phyloP scores from a whole-genome alignment of 23 tunicate genomes.

The Diplosoma virens region DNA sequence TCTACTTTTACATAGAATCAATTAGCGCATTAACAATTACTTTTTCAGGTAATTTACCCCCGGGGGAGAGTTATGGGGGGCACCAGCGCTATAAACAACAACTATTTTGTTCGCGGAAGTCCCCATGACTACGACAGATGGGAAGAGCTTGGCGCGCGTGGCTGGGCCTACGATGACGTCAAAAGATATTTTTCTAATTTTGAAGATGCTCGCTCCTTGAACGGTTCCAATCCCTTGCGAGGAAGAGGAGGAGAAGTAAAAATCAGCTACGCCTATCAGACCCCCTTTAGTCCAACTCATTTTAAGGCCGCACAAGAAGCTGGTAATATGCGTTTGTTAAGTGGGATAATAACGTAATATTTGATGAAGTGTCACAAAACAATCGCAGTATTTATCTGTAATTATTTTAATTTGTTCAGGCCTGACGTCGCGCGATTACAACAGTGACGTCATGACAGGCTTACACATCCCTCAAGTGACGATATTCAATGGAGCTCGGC shows the following conservation, averaged over 20 bases:
- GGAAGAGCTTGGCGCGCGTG: constrained; percentile 62
- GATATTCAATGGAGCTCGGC: constrained; percentile 20
- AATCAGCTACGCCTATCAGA: background rate
- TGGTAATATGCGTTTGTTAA: too few species aligned
- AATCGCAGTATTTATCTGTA: too few species aligned
- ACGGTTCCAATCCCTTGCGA: background rate
- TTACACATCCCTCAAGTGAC: constrained; percentile 24
- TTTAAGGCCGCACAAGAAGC: constrained; percentile 45
- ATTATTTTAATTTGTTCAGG: constrained; percentile 1
- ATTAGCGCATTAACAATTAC: too few species aligned
- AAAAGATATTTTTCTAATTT: constrained; percentile 46
- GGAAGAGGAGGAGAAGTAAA: constrained; percentile 64
- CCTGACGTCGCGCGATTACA: constrained; percentile 26
- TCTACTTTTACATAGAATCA: too few species aligned
- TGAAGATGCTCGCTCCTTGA: constrained; percentile 25
- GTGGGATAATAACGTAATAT: too few species aligned
- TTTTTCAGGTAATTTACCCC: constrained; percentile 47
- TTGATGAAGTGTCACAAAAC: too few species aligned
- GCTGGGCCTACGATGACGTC: constrained; percentile 64
- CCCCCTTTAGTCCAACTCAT: constrained; percentile 24
- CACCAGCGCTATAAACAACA: constrained; percentile 59
- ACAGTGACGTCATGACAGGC: constrained; percentile 26
- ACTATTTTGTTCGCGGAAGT: constrained; percentile 62
- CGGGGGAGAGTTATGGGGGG: constrained; percentile 78
- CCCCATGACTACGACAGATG: constrained; percentile 66